Conservation (phyloP, 2,797 vertebrate species). For the Petrocephalus schoutedeni region DNA sequence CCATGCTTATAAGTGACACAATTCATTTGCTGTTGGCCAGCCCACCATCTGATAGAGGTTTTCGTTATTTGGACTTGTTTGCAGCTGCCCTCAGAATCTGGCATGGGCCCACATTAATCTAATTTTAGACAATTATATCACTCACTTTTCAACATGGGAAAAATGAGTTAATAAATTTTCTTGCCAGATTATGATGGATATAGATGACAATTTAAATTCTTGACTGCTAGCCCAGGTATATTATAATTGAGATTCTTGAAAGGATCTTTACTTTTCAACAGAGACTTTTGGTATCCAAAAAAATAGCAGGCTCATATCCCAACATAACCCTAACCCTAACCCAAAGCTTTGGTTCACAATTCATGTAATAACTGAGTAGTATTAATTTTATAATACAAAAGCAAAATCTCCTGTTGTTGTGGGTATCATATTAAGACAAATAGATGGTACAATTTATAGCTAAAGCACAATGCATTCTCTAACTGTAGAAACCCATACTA, state of each 20-base stretch:
- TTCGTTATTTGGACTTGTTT: background rate
- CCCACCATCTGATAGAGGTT: constrained; percentile 5
- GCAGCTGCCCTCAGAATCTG: background rate
- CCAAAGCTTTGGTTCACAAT: background rate
- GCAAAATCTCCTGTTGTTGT: background rate
- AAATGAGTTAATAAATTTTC: background rate
- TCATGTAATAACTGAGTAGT: background rate
- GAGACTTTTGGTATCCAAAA: background rate
- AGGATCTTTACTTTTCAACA: background rate
- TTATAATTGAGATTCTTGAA: background rate
- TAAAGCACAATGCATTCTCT: background rate
- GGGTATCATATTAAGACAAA: background rate
- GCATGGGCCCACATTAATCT: background rate
- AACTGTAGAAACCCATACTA: background rate
- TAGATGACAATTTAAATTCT: background rate
- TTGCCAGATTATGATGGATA: background rate
- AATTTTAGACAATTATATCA: background rate
- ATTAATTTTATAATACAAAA: background rate
- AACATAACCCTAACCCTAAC: background rate
- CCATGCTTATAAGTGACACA: background rate
- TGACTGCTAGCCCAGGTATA: background rate
- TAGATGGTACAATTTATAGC: background rate
- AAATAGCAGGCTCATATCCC: background rate
- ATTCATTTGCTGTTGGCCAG: background rate
- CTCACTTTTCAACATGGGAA: background rate